These are phyloP conservation scores for Imbricaverruca yamaguchii DNA, from an alignment of 2,888 invertebrate genomes.

Conservation along the genomic window DNA sequence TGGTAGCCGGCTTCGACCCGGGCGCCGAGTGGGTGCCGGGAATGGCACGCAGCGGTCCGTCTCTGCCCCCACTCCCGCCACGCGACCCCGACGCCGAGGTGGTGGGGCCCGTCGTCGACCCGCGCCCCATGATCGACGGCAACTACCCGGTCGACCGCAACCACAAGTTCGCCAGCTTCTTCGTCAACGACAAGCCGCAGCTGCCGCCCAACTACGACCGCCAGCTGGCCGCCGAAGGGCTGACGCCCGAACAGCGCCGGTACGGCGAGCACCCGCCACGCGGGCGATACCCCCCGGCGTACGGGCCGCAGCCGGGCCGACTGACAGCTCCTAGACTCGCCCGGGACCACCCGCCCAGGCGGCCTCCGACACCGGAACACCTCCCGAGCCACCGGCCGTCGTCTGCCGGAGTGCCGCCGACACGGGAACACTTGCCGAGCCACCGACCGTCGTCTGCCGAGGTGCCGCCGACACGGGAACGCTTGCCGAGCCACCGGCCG, in stretches of 20 bases:
- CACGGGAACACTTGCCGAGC: too few relatives aligned
- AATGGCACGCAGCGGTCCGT: too few relatives aligned
- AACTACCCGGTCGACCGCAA: background rate
- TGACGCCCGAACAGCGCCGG: background rate
- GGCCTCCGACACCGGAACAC: too few relatives aligned
- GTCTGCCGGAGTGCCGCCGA: too few relatives aligned
- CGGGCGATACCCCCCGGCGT: background rate
- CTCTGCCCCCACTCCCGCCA: background rate
- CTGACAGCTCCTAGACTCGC: too few relatives aligned
- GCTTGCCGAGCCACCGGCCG: too few relatives aligned
- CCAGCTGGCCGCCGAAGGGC: background rate
- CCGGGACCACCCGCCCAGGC: too few relatives aligned
- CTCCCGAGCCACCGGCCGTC: too few relatives aligned
- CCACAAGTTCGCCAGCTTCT: slow-evolving; percentile 1
- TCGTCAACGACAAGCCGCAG: background rate
- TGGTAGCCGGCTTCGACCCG: too few relatives aligned
- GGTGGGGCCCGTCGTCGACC: background rate
- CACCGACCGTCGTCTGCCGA: too few relatives aligned
- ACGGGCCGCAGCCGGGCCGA: too few relatives aligned
- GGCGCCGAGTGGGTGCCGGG: background rate
- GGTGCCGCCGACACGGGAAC: too few relatives aligned
- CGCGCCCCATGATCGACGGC: slow-evolving; percentile 1
- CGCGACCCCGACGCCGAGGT: background rate
- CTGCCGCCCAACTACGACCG: background rate
- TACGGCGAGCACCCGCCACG: background rate